phyloP scores from a whole-genome alignment of 2,797 vertebrate species.

The Gambelia wislizenii region DNA sequence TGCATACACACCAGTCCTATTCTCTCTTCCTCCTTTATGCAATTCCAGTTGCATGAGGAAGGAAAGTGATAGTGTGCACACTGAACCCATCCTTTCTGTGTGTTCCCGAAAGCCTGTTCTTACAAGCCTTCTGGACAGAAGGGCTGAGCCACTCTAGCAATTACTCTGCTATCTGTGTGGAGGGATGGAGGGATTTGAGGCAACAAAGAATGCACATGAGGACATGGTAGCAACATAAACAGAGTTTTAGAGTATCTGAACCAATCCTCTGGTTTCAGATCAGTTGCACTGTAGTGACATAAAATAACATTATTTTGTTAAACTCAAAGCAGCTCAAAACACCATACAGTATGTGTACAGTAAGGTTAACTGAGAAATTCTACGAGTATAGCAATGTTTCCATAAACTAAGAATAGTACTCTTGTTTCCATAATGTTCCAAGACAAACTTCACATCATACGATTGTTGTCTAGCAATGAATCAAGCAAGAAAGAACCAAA shows the following conservation, averaged over 20 bases:
- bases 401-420: constrained; percentile 15
- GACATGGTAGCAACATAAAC: background rate
- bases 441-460: background rate
- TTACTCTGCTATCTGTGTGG: background rate
- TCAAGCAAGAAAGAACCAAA: background rate
- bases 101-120: background rate
- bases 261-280: background rate
- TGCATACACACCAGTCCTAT: background rate
- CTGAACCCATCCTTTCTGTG: background rate
- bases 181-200: background rate
- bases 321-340: background rate
- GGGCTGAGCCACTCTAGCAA: background rate
- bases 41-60: background rate
- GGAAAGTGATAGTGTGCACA: background rate
- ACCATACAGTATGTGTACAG: no score
- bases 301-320: constrained; percentile 18
- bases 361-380: background rate
- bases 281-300: rapidly evolving
- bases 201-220: background rate
- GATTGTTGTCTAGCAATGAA: background rate
- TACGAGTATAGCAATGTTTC: background rate
- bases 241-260: constrained; percentile 3
- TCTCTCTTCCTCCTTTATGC: background rate
- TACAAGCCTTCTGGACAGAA: background rate
- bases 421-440: background rate